Evolutionary conservation across 1,140 invertebrate species (phyloP).

Genomic region (Eciton burchellii): DNA sequence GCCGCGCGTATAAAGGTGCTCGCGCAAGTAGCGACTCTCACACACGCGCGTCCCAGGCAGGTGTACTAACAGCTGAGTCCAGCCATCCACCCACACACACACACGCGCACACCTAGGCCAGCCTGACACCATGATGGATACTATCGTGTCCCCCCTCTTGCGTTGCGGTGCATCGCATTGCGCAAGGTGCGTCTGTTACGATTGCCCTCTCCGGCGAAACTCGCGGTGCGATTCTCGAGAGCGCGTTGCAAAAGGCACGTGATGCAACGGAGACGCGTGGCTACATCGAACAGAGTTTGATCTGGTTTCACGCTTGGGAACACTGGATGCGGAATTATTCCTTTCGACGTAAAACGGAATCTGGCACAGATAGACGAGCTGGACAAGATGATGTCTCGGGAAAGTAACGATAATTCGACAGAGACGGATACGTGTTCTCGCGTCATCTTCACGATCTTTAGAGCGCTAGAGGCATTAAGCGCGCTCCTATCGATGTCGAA

Average conservation of each 20-base stretch:
- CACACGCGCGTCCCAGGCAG: constrained; percentile 66
- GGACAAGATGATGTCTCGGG: no score
- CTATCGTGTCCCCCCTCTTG: constrained; percentile 72
- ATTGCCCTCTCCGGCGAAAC: constrained; percentile 55
- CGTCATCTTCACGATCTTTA: no score
- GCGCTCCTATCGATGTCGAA: no score
- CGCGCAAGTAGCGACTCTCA: constrained; percentile 60
- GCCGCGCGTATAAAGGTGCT: constrained; percentile 69
- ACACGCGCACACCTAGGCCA: constrained; percentile 49
- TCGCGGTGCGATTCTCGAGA: constrained; percentile 37
- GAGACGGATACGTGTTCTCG: background rate
- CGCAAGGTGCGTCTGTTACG: constrained; percentile 76
- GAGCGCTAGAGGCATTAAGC: background rate
- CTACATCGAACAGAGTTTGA: constrained; percentile 10
- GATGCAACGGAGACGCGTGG: constrained; percentile 24
- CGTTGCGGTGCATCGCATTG: constrained; percentile 61
- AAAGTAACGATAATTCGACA: background rate
- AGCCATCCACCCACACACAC: constrained; percentile 76
- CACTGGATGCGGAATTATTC: no score
- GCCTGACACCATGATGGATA: constrained; percentile 79
- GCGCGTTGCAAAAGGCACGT: constrained; percentile 40
- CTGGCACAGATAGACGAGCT: background rate
- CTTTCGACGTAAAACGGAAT: no score
- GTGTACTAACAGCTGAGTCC: constrained; percentile 80
- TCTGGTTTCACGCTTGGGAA: no score